Base-by-base conservation (phyloP, 2,888 invertebrate species). In the Drosophila nr. perissopoda region DNA sequence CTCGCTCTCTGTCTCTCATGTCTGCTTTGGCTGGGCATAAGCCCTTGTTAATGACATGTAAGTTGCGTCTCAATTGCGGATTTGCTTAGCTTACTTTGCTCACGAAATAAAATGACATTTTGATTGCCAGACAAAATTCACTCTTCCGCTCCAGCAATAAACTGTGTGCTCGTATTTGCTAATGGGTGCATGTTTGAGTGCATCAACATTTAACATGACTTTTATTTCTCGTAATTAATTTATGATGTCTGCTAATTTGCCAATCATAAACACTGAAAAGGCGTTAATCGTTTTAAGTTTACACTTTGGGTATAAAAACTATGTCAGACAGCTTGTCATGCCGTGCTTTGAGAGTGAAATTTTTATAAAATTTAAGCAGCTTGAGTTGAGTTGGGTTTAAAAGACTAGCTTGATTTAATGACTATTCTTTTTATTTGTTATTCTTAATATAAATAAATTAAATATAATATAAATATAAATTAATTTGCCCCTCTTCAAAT, bases 1-100 rank as follows among this genome's bases (percentile, higher is more conserved):
- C 8, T 57, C 38, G 5, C 38, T 31, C 29, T 33, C 13, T 48
- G 29, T 57, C 53, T 73, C 53, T 51, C 60, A 45, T 79, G 58
- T 51, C 63, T 59, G 59, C 36, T 69, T 56, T 68, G 56, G 63
- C 45, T 51, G 40, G 42, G 60, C 65, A 62, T 89, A 85, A 86
- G 76, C 84, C 83, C 82, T 67, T 74, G 87, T 73, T 89, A 87
- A 91, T 91, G 87, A 87, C 90, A 80, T 84, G 83, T 82, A 82
- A 90, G 82, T 89, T 78, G 77, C 68, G 91, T 89, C 90, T 90
- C 89, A 90, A 90, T 89, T 84, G 89, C 80, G 89, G 90, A 90
- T 90, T 91, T 89, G 69, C 76, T 71, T 48, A 45, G 69, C 71
- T 71, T 80, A 80, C 42, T 69, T 72, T 57, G 57, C 69, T 52